Conservation (phyloP, 92 coral and sea anemone species). For the Meandrina meandrites region DNA sequence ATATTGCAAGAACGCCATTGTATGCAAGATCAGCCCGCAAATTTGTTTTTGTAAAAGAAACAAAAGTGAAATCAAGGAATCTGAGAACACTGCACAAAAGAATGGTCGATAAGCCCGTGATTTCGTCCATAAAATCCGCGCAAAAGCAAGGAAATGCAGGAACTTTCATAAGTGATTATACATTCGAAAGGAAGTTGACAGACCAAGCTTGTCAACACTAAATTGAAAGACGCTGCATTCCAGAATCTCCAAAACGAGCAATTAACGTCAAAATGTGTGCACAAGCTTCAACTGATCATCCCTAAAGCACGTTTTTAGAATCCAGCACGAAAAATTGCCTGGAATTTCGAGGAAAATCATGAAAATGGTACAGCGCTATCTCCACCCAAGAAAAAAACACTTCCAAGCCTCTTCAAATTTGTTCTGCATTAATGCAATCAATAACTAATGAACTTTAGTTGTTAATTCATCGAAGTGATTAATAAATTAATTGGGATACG, state of each 20-base stretch:
- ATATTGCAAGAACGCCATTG: slow-evolving; percentile 13
- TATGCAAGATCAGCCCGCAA: slow-evolving; percentile 5
- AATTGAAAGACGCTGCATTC: slow-evolving; percentile 39
- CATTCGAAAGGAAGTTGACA: neutral
- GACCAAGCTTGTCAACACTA: slow-evolving; percentile 26
- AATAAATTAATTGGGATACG: slow-evolving; percentile 31
- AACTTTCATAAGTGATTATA: neutral
- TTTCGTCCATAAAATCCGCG: neutral
- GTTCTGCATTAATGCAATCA: slow-evolving; percentile 12
- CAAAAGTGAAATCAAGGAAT: neutral
- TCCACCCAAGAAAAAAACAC: neutral
- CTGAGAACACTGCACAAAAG: neutral
- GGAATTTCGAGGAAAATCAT: slow-evolving; percentile 6
- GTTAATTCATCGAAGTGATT: slow-evolving; percentile 20
- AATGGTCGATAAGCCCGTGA: neutral
- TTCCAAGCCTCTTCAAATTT: neutral
- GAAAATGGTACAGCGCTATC: neutral
- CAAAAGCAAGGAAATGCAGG: neutral
- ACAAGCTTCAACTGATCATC: neutral
- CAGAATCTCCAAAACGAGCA: slow-evolving; percentile 52
- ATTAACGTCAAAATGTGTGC: slow-evolving; percentile 14
- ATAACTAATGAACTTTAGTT: slow-evolving; percentile 4
- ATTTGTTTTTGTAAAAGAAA: neutral
- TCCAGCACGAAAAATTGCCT: neutral
- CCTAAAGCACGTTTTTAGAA: no score